Base-by-base conservation (phyloP, 2,113 vertebrate genomes). In the Oryzias woworae region DNA sequence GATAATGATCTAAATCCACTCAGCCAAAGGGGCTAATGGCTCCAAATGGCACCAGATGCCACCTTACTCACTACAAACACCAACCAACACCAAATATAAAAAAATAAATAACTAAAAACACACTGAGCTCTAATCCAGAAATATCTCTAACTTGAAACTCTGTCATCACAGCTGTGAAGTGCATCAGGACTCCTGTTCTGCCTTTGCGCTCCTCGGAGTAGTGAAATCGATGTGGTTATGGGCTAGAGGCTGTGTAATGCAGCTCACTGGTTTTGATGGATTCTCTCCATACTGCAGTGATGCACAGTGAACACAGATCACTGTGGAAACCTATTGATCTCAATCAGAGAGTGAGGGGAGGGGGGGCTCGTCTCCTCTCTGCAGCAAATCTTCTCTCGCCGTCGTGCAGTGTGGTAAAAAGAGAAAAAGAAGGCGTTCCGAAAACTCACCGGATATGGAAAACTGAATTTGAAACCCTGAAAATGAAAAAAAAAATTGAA, bases 271-370 rank as follows among this genome's bases (percentile, higher is more conserved):
- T 47, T 82, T 56, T 88, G 79, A 81, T 82, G 31, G 54, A 80
- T 85, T 69, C 58, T 69, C 53, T 74, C 45, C 53, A 47, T 48
- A 23, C 80, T 73, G 75, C 75, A 73, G 62, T 31, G 68, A 54
- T 75, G 62, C 67, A 71, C 72, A 70, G 60, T 68, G 75, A 75
- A 61, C 58, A 73, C 66, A 46, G 71, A 78, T 66, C 63, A 62
- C 60, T 54, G 68, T 54, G 64, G 51, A 77, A 80, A 73, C 57
- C 67, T 58, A 85, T 81, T 79, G 84, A 84, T 82, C 81, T 84
- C 78, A 78, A 70, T 81, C 78, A 74, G 69, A 57, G 58, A 44
- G 62, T 22, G 51, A 50, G 53, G 45, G 23, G 41, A 59, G 49
- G 31, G 26, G 51, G 66, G 48, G 75, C 65, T 57, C 20, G 55